phyloP scores from a whole-genome alignment of 2,797 vertebrate genomes.

The Labroides dimidiatus region DNA sequence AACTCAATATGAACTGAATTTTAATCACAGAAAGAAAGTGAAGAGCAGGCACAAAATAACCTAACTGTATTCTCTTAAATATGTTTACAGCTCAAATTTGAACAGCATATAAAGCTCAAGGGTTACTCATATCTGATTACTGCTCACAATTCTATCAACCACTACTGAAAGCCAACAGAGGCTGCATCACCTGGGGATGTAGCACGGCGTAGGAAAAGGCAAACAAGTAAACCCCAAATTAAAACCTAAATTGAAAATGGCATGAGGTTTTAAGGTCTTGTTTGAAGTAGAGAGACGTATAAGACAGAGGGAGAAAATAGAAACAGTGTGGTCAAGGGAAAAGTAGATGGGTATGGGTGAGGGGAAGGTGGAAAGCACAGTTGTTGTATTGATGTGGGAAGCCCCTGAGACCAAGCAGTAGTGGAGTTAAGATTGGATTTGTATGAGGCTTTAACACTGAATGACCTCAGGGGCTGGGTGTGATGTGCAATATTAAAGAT shows the following conservation, averaged over 20 bases:
- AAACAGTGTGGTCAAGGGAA: slow-evolving; percentile 22
- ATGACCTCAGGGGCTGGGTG: slow-evolving; percentile 58
- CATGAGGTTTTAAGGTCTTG: neutral
- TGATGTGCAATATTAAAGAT: slow-evolving; percentile 71
- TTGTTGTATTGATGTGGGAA: slow-evolving; percentile 58
- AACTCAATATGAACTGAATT: neutral
- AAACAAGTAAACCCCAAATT: neutral
- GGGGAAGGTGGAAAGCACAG: slow-evolving; percentile 48
- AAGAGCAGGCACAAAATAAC: neutral
- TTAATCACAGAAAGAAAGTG: neutral
- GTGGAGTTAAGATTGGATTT: slow-evolving; percentile 66
- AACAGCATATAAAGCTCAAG: slow-evolving; percentile 24
- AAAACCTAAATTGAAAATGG: neutral
- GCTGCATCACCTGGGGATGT: neutral
- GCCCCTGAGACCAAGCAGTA: slow-evolving; percentile 55
- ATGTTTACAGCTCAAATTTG: neutral
- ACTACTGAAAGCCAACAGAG: neutral
- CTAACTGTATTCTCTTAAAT: slow-evolving; percentile 10
- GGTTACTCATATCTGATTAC: slow-evolving; percentile 24
- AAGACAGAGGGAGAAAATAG: neutral
- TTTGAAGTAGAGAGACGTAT: neutral
- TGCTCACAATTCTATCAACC: slow-evolving; percentile 15
- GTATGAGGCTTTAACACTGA: slow-evolving; percentile 63
- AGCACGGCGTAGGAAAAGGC: neutral
- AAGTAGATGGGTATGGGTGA: slow-evolving; percentile 35